Evolutionary conservation across 2,888 invertebrate species (phyloP).

Genomic region (Drosophila ustulata): DNA sequence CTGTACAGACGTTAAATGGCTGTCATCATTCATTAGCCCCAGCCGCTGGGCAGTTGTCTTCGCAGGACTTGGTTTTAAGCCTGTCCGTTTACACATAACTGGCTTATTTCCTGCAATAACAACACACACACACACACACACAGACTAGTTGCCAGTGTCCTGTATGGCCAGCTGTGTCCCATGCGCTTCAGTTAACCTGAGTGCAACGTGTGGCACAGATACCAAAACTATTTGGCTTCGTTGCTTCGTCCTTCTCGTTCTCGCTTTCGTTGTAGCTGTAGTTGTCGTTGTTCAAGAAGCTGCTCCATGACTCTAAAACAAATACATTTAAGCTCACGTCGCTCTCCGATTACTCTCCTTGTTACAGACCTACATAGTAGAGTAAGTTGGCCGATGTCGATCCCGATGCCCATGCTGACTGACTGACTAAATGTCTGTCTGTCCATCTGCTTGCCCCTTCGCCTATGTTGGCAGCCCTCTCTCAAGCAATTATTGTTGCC

Average conservation of each 20-base stretch:
- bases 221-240: constrained; percentile 51
- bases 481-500: constrained; percentile 69
- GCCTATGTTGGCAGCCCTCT: constrained; percentile 3
- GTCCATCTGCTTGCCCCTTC: neutral
- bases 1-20: constrained; percentile 61
- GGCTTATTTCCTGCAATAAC: constrained; percentile 53
- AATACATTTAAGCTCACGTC: constrained; percentile 55
- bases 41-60: constrained; percentile 67
- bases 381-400: constrained; percentile 4
- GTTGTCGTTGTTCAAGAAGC: constrained; percentile 10
- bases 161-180: constrained; percentile 18
- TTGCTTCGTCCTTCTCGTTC: constrained; percentile 24
- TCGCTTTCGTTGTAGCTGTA: constrained; percentile 8
- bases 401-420: neutral
- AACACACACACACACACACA: constrained; percentile 10
- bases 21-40: constrained; percentile 79
- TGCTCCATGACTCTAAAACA: constrained; percentile 36
- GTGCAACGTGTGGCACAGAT: constrained; percentile 41
- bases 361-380: neutral
- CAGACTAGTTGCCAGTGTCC: constrained; percentile 11
- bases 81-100: constrained; percentile 59
- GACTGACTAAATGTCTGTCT: neutral
- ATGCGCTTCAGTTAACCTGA: constrained; percentile 40
- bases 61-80: constrained; percentile 50
- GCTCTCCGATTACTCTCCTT: neutral